These are phyloP conservation scores for Nemopilema nomurai DNA, from an alignment of 30 jellyfish, hydroid and myxozoan genomes.

Conservation along the genomic window DNA sequence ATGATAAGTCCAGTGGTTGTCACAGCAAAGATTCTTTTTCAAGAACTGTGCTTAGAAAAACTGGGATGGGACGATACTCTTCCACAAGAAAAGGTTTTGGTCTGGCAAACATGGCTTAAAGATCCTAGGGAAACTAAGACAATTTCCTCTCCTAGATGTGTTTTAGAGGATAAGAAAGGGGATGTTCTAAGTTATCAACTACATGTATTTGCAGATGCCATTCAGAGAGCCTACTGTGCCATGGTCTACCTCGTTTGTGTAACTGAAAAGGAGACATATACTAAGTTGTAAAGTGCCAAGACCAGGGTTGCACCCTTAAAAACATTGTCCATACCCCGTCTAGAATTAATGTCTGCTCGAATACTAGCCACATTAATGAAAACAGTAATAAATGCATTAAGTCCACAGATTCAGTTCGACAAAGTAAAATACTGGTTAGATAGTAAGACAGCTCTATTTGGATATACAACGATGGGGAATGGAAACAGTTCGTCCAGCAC, in stretches of 20 bases:
- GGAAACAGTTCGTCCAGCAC: no score
- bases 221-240: no score
- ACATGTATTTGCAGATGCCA: constrained; percentile 31
- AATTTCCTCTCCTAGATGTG: constrained; percentile 3
- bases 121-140: constrained; percentile 10
- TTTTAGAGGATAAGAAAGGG: neutral
- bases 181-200: constrained; percentile 1
- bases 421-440: no score
- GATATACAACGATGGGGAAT: no score
- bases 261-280: no score
- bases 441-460: no score
- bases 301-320: constrained; percentile 60
- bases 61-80: constrained; percentile 48
- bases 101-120: constrained; percentile 22
- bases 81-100: neutral
- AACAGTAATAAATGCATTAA: constrained; percentile 25
- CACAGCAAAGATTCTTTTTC: constrained; percentile 38
- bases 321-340: constrained; percentile 30
- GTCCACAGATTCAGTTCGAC: no score
- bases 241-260: no score
- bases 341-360: constrained; percentile 58
- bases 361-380: constrained; percentile 24
- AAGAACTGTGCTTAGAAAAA: constrained; percentile 10
- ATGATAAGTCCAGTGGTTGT: constrained; percentile 19
- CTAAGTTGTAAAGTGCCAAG: no score